These are phyloP conservation scores for Mola mola DNA, from an alignment of 2,113 vertebrate species.

Conservation along the genomic window DNA sequence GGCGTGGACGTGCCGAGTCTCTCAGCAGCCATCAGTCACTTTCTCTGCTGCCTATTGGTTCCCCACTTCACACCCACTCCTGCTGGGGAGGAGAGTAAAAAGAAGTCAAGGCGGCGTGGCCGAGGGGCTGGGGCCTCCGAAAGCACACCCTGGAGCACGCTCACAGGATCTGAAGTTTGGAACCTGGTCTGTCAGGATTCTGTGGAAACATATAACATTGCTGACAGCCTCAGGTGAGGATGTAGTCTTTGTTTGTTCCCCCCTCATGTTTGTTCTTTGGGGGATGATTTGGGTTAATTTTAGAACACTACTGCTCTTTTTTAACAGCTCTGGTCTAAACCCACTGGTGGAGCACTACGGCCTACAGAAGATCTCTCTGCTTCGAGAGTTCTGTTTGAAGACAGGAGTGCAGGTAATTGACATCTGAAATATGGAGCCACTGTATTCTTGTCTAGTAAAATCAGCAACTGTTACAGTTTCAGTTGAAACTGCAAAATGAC, in stretches of 20 bases:
- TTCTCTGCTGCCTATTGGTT: conserved; percentile 85
- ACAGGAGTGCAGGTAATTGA: conserved; percentile 84
- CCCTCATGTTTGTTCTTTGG: not conserved
- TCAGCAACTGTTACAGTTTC: not conserved
- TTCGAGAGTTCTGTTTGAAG: conserved; percentile 86
- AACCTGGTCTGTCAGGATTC: conserved; percentile 81
- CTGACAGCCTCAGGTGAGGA: conserved; percentile 76
- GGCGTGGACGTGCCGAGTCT: conserved; percentile 81
- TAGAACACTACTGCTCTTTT: not conserved
- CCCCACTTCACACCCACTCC: conserved; percentile 74
- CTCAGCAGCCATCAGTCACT: conserved; percentile 84
- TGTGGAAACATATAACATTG: conserved; percentile 78
- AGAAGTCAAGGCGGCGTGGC: conserved; percentile 81
- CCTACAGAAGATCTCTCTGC: conserved; percentile 83
- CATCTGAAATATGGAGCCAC: not conserved
- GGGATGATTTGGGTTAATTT: not conserved
- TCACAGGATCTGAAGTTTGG: conserved; percentile 83
- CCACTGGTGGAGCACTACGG: conserved; percentile 81
- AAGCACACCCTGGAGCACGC: conserved; percentile 77
- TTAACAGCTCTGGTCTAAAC: conserved; percentile 76
- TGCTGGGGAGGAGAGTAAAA: conserved; percentile 79
- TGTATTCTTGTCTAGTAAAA: not conserved
- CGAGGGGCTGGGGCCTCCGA: conserved; percentile 73
- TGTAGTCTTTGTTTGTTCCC: conserved; percentile 10
- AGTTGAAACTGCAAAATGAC: not conserved